These are phyloP conservation scores for Cyrtorhinus lividipennis DNA, from an alignment of 1,140 invertebrate species.

Conservation along the genomic window DNA sequence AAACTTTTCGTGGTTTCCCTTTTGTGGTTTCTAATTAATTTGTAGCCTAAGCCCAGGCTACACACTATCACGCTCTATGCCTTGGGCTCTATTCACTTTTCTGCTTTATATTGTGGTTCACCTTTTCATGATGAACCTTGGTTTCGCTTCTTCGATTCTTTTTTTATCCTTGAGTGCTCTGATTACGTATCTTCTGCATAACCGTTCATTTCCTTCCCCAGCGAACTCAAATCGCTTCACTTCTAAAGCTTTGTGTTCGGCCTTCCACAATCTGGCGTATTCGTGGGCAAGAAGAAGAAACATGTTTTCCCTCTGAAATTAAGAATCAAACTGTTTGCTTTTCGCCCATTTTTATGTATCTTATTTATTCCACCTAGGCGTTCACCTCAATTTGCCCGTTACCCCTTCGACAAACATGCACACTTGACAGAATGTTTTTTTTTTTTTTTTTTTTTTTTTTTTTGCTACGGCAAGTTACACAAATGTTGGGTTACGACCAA, in stretches of 20 bases:
- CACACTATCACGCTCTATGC: too few relatives aligned
- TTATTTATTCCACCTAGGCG: too few relatives aligned
- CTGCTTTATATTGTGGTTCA: not conserved
- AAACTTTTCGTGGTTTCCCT: too few relatives aligned
- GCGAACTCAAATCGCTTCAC: not conserved
- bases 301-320: not conserved
- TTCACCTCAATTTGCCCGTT: too few relatives aligned
- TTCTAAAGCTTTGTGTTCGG: not conserved
- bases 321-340: not conserved
- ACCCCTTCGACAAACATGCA: too few relatives aligned
- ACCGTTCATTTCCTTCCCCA: not conserved
- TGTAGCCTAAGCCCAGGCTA: too few relatives aligned
- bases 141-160: not conserved
- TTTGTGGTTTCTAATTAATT: too few relatives aligned
- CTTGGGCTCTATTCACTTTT: too few relatives aligned
- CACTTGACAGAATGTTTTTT: not conserved
- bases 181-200: not conserved
- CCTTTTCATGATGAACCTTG: conserved; percentile 1
- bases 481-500: not conserved
- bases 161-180: not conserved
- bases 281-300: not conserved
- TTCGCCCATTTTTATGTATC: too few relatives aligned
- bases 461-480: not conserved
- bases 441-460: not conserved
- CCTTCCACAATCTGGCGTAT: not conserved